Percentiles rank a stretch among this genome's conserved stretches.
phyloP scores from a whole-genome alignment of 2,888 invertebrate genomes.

The Dione juno region DNA sequence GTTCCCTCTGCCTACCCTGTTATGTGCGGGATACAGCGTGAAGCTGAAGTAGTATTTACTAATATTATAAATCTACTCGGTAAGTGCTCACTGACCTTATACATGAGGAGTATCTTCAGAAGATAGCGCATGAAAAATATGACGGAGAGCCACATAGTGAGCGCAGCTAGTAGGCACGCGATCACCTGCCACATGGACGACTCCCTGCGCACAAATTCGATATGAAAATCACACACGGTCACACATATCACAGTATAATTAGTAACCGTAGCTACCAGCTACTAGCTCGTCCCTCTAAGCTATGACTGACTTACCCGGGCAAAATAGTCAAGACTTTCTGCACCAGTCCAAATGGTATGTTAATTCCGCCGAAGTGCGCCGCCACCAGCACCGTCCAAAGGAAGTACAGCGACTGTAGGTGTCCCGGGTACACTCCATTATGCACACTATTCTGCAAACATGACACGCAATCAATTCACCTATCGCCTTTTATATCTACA shows the following conservation, averaged over 20 bases:
- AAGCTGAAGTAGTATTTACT: background rate
- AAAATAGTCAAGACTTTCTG: slow-evolving; percentile 88
- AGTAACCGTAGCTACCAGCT: no score
- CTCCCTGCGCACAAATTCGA: slow-evolving; percentile 69
- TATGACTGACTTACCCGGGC: slow-evolving; percentile 85
- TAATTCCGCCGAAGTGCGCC: slow-evolving; percentile 90
- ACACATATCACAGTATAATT: no score
- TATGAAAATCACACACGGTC: background rate
- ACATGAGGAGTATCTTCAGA: slow-evolving; percentile 94
- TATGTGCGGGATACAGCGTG: no score
- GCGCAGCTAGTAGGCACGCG: slow-evolving; percentile 89
- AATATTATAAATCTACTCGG: no score
- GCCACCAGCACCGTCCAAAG: slow-evolving; percentile 91
- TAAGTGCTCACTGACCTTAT: slow-evolving; percentile 84
- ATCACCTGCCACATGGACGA: slow-evolving; percentile 88
- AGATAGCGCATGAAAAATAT: slow-evolving; percentile 94
- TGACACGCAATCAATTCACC: background rate
- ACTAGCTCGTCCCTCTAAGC: background rate
- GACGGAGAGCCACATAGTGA: slow-evolving; percentile 93
- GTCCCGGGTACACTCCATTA: slow-evolving; percentile 98
- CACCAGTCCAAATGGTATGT: slow-evolving; percentile 93
- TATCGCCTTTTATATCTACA: background rate
- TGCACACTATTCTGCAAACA: slow-evolving; percentile 93
- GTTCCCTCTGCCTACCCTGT: no score
- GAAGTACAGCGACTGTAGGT: slow-evolving; percentile 93